A percentile compares a stretch with the other conserved stretches of the same genome.
phyloP scores from a whole-genome alignment of 2,888 invertebrate species.

The Bimastos eiseni region DNA sequence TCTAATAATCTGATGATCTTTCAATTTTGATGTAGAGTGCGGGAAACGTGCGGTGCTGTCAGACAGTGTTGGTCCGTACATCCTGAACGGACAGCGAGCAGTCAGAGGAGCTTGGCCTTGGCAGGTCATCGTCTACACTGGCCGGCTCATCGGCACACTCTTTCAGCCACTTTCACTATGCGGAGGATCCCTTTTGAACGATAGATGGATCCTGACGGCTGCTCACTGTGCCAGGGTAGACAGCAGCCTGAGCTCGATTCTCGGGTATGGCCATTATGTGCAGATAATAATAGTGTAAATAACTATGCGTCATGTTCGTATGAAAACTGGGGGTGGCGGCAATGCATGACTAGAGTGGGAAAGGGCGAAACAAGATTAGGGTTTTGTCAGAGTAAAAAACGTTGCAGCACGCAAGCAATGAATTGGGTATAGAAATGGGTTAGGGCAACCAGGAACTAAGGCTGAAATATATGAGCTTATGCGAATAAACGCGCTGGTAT shows the following conservation, averaged over 20 bases:
- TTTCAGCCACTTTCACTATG: not conserved
- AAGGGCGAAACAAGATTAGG: not conserved
- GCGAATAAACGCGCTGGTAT: too few relatives aligned
- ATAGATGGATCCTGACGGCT: constrained; percentile 29
- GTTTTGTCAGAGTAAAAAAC: not conserved
- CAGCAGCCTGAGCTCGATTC: not conserved
- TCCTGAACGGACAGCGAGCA: constrained; percentile 31
- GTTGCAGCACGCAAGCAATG: not conserved
- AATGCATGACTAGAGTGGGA: not conserved
- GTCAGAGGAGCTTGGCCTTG: constrained; percentile 31
- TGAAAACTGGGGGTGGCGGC: not conserved
- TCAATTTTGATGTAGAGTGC: not conserved
- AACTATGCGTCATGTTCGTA: not conserved
- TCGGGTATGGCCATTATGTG: not conserved
- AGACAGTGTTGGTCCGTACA: constrained; percentile 14
- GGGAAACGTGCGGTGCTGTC: not conserved
- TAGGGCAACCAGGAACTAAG: not conserved
- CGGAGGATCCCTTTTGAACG: constrained; percentile 21
- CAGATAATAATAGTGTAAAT: not conserved
- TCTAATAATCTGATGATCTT: not conserved
- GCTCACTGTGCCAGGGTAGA: constrained; percentile 24
- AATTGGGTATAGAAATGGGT: not conserved
- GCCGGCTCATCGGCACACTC: not conserved
- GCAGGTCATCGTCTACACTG: constrained; percentile 18
- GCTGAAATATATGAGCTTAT: not conserved